A percentile compares a stretch with the other conserved stretches of the same genome.
Evolutionary conservation across 2,113 vertebrate genomes (phyloP).

Genomic region (Solea senegalensis): DNA sequence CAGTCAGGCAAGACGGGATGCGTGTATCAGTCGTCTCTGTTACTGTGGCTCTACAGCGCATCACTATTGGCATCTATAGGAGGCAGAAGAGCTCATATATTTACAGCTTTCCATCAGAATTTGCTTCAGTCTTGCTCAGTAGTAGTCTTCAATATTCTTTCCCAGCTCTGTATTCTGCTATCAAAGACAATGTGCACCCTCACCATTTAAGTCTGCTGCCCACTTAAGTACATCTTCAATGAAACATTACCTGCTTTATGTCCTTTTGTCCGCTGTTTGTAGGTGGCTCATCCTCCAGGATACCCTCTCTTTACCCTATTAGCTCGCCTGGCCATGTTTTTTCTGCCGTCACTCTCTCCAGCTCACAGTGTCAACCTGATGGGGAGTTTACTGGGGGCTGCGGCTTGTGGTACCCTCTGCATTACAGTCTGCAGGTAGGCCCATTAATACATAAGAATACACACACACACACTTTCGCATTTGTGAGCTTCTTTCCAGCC

Average conservation of each 20-base stretch:
- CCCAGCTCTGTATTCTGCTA: not conserved
- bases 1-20: conserved; percentile 23
- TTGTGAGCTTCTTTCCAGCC: not conserved
- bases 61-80: not conserved
- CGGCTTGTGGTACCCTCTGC: conserved; percentile 88
- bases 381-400: conserved; percentile 86
- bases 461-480: no score
- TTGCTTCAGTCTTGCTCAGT: not conserved
- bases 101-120: not conserved
- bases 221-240: not conserved
- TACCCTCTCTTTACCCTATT: conserved; percentile 94
- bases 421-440: conserved; percentile 91
- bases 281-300: conserved; percentile 97
- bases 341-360: conserved; percentile 84
- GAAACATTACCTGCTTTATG: no score
- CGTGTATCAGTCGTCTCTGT: conserved; percentile 16
- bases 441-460: not conserved
- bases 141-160: not conserved
- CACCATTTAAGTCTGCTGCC: no score
- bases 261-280: not conserved
- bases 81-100: not conserved
- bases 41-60: conserved; percentile 1
- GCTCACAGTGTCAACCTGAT: conserved; percentile 92
- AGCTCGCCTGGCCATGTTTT: conserved; percentile 79
- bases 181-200: not conserved